A percentile compares a stretch with the other conserved stretches of the same genome.
Evolutionary conservation across 2,797 vertebrate species (phyloP).

Genomic region (Borostomias antarcticus): DNA sequence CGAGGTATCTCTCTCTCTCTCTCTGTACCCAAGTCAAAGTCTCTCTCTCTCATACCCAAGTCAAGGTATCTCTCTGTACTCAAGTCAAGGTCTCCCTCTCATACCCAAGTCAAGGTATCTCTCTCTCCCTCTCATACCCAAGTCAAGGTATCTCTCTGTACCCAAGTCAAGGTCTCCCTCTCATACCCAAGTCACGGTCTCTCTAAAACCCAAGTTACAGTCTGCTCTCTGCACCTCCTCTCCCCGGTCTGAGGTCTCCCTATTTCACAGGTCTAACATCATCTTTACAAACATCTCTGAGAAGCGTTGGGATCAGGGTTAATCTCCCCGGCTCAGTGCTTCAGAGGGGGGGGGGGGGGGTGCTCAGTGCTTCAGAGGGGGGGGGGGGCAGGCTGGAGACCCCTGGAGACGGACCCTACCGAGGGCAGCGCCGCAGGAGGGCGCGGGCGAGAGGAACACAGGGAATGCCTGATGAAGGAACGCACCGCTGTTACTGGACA

Average conservation of each 20-base stretch:
- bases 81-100: too few species aligned
- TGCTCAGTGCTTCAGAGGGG: slow-evolving; percentile 66
- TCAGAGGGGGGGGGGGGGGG: slow-evolving; percentile 60
- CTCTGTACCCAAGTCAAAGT: slow-evolving; percentile 19
- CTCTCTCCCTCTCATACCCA: slow-evolving; percentile 18
- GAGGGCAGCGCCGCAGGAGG: slow-evolving; percentile 57
- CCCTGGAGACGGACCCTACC: slow-evolving; percentile 65
- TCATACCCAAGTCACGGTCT: background rate
- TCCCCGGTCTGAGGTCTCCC: slow-evolving; percentile 41
- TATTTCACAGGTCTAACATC: slow-evolving; percentile 74
- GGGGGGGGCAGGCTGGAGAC: slow-evolving; percentile 62
- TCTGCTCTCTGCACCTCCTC: slow-evolving; percentile 38
- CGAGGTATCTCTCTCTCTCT: background rate
- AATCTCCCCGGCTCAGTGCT: slow-evolving; percentile 65
- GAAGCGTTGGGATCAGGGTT: slow-evolving; percentile 64
- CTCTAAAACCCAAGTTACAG: background rate
- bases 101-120: too few species aligned
- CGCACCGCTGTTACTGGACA: slow-evolving; percentile 44
- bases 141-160: too few species aligned
- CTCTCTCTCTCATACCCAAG: slow-evolving; percentile 23
- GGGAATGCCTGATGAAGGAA: slow-evolving; percentile 65
- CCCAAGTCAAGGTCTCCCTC: too few species aligned
- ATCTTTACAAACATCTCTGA: slow-evolving; percentile 74
- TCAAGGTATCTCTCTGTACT: too few species aligned
- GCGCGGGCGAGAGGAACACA: slow-evolving; percentile 52